Evolutionary conservation across 2,888 invertebrate species (phyloP).

Genomic region (Blastobasis adustella): DNA sequence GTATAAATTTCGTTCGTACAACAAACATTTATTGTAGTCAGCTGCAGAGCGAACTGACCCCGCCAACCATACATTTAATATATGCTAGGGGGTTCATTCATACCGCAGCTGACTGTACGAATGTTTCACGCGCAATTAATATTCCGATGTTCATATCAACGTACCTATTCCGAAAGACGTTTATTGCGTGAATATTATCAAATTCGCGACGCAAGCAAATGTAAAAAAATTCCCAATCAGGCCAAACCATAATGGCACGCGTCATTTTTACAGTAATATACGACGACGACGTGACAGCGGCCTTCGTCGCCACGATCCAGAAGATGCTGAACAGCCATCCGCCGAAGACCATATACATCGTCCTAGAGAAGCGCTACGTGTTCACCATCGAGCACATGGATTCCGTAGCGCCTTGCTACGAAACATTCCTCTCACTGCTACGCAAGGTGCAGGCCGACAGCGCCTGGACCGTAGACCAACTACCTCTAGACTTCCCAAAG

Average conservation of each 20-base stretch:
- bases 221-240: not conserved
- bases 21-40: too few species aligned
- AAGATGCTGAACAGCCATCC: constrained; percentile 76
- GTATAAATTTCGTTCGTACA: too few species aligned
- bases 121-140: not conserved
- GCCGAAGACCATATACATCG: constrained; percentile 80
- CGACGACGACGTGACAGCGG: constrained; percentile 86
- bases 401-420: constrained; percentile 90
- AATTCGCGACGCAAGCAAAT: too few species aligned
- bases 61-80: too few species aligned
- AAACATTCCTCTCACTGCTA: constrained; percentile 82
- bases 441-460: constrained; percentile 64
- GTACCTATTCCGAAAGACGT: too few species aligned
- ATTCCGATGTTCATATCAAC: not conserved
- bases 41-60: too few species aligned
- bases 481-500: constrained; percentile 83
- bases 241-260: not conserved
- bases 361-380: constrained; percentile 90
- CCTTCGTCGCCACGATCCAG: constrained; percentile 82
- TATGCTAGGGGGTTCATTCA: too few species aligned
- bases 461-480: constrained; percentile 75
- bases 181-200: too few species aligned
- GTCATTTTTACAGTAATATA: constrained; percentile 81
- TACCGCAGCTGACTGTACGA: too few species aligned
- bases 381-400: constrained; percentile 88